Percentiles rank a stretch among this genome's conserved stretches.
Conservation (phyloP, 2,888 invertebrate species). For the Perithous albicinctus region DNA sequence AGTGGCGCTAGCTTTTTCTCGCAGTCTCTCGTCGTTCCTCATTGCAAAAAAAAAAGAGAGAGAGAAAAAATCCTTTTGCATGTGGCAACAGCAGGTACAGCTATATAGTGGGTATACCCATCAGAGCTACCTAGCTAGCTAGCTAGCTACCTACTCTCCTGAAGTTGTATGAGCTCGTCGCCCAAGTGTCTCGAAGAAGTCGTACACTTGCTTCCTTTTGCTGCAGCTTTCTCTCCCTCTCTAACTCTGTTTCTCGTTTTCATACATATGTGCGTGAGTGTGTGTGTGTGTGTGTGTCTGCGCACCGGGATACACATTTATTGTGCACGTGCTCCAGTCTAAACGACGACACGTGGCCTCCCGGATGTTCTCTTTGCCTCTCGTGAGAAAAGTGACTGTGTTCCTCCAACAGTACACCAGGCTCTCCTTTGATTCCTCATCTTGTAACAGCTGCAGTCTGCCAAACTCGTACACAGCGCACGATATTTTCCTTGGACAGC, state of each 20-base stretch:
- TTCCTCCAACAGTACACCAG: not conserved
- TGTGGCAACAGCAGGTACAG: conserved; percentile 14
- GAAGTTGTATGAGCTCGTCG: conserved; percentile 21
- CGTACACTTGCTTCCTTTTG: conserved; percentile 20
- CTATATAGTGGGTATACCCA: not conserved
- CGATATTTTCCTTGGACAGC: conserved; percentile 11
- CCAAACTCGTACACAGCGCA: conserved; percentile 1
- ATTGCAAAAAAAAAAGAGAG: not conserved
- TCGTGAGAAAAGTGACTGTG: conserved; percentile 13
- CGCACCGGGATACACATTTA: conserved; percentile 40
- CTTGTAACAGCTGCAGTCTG: conserved; percentile 15
- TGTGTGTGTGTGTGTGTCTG: not conserved
- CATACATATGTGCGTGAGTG: not conserved
- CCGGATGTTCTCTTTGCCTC: conserved; percentile 33
- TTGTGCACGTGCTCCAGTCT: conserved; percentile 30
- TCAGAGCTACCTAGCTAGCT: not conserved
- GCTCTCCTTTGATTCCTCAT: conserved; percentile 12
- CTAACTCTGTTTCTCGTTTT: not conserved
- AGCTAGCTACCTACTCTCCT: not conserved
- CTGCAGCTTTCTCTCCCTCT: not conserved
- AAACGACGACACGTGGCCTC: conserved; percentile 35
- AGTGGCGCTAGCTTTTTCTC: not conserved
- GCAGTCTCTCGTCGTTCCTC: not conserved
- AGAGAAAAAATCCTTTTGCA: too few relatives aligned
- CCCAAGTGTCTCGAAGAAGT: conserved; percentile 4